Base-by-base conservation (phyloP, 2,797 vertebrate genomes). In the Heterohyrax brucei region DNA sequence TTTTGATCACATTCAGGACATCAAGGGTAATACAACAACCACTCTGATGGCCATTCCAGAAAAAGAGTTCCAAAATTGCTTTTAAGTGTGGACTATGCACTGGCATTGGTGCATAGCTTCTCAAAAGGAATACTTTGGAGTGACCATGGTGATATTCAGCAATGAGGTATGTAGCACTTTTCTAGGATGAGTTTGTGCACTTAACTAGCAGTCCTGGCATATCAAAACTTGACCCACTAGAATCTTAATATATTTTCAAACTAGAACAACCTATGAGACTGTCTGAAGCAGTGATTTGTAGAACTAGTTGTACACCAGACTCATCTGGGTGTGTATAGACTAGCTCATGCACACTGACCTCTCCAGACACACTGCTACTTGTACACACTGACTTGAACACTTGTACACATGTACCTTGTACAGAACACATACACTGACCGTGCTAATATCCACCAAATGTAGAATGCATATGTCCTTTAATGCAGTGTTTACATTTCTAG, bases 251-350 rank as follows among this genome's bases (percentile, higher is more conserved):
- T 72, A 56, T 59, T 82, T 84, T 82, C 62, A 59, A 92, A 53
- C 28, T 78, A 85, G 48, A 93, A 78, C 64, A 79, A 26, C 56
- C 56, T 18, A 75, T 78, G 78, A 70, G 9, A 24, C 5, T 28
- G 56, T 75, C 33, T 90, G 33, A 81, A 81, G 81, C 53, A 75
- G 39, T 77, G 62, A 78, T 53, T 82, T 16, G 76, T 89, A 76
- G 44, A 12, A 8, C 18, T 56, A 16, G 53, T 56, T 56, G 53
- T 16, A 13, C 53, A 16, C 50, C 48, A 80, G 81, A 93, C 84
- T 3, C 26, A 68, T 81, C n/a, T 9, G 56, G 62, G 24, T 44
- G 68, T 79, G 10, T 21, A 68, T 73, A 68, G 4, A 44, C 66
- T 75, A 73, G 10, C 68, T 44, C 82, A 82, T 56, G 5, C 5